These are phyloP conservation scores for Macaca nemestrina DNA, from an alignment of 2,113 vertebrate genomes.

Conservation along the genomic window DNA sequence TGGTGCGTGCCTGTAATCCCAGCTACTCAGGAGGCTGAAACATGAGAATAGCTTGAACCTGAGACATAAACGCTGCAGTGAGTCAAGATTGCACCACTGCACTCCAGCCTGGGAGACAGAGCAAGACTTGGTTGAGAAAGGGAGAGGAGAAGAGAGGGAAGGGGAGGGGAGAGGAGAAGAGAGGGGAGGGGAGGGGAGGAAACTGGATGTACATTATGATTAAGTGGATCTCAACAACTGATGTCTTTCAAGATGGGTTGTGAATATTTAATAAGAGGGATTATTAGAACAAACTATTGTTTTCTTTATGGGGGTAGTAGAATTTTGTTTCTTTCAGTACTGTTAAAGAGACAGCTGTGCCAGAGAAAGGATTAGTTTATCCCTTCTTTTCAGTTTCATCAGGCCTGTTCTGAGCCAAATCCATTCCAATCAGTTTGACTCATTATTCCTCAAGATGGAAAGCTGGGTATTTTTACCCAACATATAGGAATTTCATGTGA, in stretches of 20 bases:
- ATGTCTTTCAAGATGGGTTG: background rate
- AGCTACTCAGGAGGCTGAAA: no score
- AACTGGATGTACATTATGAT: background rate
- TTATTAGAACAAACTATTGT: background rate
- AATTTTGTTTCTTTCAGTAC: background rate
- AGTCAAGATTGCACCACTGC: no score
- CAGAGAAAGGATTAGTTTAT: background rate
- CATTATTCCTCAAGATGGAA: slow-evolving; percentile 66
- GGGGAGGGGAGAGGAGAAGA: no score
- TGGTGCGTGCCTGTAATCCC: no score
- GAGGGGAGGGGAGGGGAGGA: no score
- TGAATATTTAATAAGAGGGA: background rate
- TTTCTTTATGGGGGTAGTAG: background rate
- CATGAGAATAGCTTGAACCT: no score
- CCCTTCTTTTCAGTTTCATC: background rate
- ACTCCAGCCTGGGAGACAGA: no score
- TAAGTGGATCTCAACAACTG: background rate
- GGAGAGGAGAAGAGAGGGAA: no score
- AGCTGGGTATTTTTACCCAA: slow-evolving; percentile 46
- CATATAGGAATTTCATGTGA: slow-evolving; percentile 45
- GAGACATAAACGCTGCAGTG: no score
- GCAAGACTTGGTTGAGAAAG: no score
- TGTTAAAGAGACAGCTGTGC: background rate
- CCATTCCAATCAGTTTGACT: slow-evolving; percentile 63
- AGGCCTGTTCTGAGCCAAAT: background rate